These are phyloP conservation scores for Platysternon megacephalum DNA, from an alignment of 2,113 vertebrate genomes.

Conservation along the genomic window DNA sequence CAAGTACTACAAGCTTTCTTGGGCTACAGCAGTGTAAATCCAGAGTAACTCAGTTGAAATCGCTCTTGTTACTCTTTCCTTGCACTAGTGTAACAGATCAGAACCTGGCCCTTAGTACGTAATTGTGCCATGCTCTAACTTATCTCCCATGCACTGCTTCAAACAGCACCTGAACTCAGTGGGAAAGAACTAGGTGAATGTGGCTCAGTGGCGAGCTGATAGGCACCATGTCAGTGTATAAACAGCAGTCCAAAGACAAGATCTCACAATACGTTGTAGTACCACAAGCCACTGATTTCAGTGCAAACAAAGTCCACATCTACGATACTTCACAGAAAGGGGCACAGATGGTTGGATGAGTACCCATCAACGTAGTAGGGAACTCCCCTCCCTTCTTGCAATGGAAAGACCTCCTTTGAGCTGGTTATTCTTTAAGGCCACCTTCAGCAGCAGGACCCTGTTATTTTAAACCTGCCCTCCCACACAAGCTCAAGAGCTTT, in stretches of 20 bases:
- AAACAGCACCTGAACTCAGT: accelerated
- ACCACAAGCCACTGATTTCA: not conserved
- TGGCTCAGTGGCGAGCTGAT: not conserved
- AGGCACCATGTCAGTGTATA: not conserved
- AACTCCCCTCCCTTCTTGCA: not conserved
- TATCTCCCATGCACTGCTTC: not conserved
- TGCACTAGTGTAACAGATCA: not conserved
- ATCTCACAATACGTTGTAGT: not conserved
- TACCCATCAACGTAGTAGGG: not conserved
- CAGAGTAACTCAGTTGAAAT: not conserved
- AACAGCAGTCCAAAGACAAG: not conserved
- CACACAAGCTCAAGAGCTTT: too few relatives aligned
- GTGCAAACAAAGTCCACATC: not conserved
- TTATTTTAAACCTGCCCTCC: not conserved
- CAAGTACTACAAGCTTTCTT: not conserved
- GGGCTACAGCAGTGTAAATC: not conserved
- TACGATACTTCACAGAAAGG: not conserved
- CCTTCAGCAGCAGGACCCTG: not conserved
- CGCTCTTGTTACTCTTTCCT: not conserved
- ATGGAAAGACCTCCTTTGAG: not conserved
- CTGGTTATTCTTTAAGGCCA: not conserved
- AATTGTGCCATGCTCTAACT: not conserved
- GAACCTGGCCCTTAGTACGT: not conserved
- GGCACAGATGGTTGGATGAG: not conserved
- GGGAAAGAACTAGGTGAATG: not conserved